Base-by-base conservation (phyloP, 2,888 invertebrate species). In the Melipona beecheii region DNA sequence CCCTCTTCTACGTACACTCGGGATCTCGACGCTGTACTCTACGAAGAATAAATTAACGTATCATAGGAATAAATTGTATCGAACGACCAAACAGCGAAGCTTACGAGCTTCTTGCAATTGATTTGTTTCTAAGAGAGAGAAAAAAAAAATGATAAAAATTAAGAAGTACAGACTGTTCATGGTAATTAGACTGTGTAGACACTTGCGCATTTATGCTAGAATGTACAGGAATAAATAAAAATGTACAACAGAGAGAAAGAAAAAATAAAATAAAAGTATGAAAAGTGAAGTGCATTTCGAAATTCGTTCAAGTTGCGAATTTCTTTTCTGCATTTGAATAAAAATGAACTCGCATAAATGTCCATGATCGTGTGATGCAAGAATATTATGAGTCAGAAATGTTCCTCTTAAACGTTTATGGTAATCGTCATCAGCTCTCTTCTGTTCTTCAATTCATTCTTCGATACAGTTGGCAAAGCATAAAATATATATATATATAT, bases 21-120 rank as follows among this genome's bases (percentile, higher is more conserved):
- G 80, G 85, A 87, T 84, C 83, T 82, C 77, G 79, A 82, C 75
- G 81, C 69, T 73, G 84, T 73, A 43, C 11, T 60, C 79, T 24
- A 58, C 21, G 66, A 73, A 85, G 62, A 84, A 90, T 89, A 89
- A 90, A 89, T 89, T 89, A 90, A 88, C 87, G 82, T 75, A 2
- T 65, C 85, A 90, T 87, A 91, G 75, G 2, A 54, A 56, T 79
- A 71, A 69, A 56, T 66, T 77, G 50, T 62, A 68, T 58, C 64
- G 60, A 75, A 74, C 36, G 74, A 73, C 50, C 56, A 43, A 62
- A 70, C 72, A 56, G 24, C 1, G 24, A 56, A 11, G 9, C 11
- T 73, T 58, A 56, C n/a, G 27, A 73, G 43, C 11, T 49, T 43
- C 58, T 27, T 24, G 15, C 49, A 17, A 49, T 27, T 11, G 27